These are phyloP conservation scores for Corythucha ciliata DNA, from an alignment of 2,888 invertebrate species.

Conservation along the genomic window DNA sequence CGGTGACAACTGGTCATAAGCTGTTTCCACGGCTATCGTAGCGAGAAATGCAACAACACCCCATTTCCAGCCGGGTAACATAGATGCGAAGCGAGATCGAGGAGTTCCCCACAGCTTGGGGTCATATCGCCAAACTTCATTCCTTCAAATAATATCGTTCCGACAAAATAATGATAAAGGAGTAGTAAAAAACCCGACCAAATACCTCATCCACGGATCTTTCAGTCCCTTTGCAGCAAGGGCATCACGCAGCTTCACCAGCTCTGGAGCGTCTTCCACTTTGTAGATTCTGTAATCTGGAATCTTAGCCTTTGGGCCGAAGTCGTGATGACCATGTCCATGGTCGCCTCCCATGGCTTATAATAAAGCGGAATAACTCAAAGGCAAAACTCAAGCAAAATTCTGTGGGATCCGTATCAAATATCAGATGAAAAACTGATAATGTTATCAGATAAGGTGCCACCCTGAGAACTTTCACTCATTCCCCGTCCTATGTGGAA, in stretches of 20 bases:
- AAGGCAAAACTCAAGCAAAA: too few species aligned
- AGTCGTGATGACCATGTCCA: slow-evolving; percentile 26
- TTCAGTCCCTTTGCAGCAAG: slow-evolving; percentile 61
- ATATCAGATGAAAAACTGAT: too few species aligned
- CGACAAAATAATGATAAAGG: not conserved
- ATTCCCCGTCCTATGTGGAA: too few species aligned
- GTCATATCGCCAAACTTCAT: slow-evolving; percentile 74
- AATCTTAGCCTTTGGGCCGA: slow-evolving; percentile 42
- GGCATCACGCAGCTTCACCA: slow-evolving; percentile 54
- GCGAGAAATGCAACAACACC: slow-evolving; percentile 44
- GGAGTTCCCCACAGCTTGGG: slow-evolving; percentile 51
- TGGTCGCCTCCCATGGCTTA: slow-evolving; percentile 21
- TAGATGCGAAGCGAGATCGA: slow-evolving; percentile 40
- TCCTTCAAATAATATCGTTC: slow-evolving; percentile 45
- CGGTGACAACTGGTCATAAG: too few species aligned
- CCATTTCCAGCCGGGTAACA: slow-evolving; percentile 45
- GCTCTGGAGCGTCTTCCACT: slow-evolving; percentile 56
- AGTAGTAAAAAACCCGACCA: not conserved
- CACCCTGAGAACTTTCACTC: too few species aligned
- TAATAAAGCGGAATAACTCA: too few species aligned
- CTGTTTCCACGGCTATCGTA: slow-evolving; percentile 36
- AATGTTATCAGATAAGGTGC: too few species aligned
- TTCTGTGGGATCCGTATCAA: not conserved
- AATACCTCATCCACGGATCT: slow-evolving; percentile 80
- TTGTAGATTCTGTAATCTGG: slow-evolving; percentile 66